Evolutionary conservation across 2,113 vertebrate genomes (phyloP), one percentile per base, ranked within the genome.

Genomic region (Oenanthe oenanthe): DNA sequence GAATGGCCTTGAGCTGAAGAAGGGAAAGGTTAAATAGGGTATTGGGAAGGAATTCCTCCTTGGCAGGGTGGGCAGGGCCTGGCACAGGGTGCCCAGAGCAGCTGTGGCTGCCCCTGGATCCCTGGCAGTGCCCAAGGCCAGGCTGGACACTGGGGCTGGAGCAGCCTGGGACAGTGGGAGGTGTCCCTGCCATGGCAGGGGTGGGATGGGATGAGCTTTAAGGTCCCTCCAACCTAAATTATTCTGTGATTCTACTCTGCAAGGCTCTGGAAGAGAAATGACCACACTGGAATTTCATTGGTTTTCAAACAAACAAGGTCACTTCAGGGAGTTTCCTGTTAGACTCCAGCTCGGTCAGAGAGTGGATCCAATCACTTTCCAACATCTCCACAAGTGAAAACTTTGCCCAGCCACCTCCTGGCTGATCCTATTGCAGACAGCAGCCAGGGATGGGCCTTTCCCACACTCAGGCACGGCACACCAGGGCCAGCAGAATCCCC

Each of bases 151-250:
- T 36, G 45, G 53, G 71, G 42, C 24, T 70, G 6, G 50, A 56
- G 16, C 61, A 34, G 5, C 43, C 71, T 66, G 82, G 83, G 1
- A 4, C 43, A 34, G 21, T 42, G 75, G 36, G 0, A 79, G 75
- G 57, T 34, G 74, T 42, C 57, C 66, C 66, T 87, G 85, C 48
- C 57, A 25, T 34, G 85, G 48, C 57, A 17, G 34, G 48, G 34
- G 11, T 21, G 31, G 31, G 0, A 31, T 2, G 0, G 0, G 50
- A 4, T 32, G 42, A 3, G 0, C 9, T 72, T 36, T 65, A 3
- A 22, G 12, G 20, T 42, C 25, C 25, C 14, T 88, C 8, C 17
- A 17, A 11, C 58, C 42, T 32, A 73, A 80, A 36, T 14, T 24
- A 21, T 53, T 67, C 60, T 40, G 50, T 5, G 22, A 40, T 65